These are phyloP conservation scores for Zaprionus camerounensis DNA, from an alignment of 1,140 invertebrate genomes.

Conservation along the genomic window DNA sequence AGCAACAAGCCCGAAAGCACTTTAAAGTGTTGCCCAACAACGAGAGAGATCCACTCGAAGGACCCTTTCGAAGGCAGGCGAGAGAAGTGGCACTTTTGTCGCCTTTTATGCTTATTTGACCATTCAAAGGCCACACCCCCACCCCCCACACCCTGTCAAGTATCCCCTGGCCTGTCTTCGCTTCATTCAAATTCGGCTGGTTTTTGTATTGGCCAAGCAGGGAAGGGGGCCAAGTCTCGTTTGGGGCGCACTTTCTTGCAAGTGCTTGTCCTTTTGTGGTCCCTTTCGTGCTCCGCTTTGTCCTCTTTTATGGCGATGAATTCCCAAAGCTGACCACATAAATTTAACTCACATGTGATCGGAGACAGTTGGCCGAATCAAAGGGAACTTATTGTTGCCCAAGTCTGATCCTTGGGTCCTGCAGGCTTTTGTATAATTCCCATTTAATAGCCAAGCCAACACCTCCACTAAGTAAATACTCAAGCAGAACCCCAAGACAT, in stretches of 20 bases:
- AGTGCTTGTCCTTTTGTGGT: constrained; percentile 59
- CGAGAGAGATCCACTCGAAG: constrained; percentile 24
- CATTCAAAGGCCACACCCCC: constrained; percentile 41
- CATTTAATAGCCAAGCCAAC: constrained; percentile 72
- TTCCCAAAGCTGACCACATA: constrained; percentile 42
- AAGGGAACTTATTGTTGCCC: constrained; percentile 64
- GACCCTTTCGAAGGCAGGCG: constrained; percentile 24
- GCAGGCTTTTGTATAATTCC: constrained; percentile 61
- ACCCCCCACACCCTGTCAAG: constrained; percentile 9
- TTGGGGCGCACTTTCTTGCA: constrained; percentile 37
- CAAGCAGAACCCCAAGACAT: constrained; percentile 44
- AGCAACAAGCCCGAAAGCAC: constrained; percentile 63
- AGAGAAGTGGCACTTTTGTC: constrained; percentile 76
- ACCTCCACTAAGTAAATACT: constrained; percentile 57
- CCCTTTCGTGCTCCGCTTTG: constrained; percentile 29
- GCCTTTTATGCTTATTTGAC: constrained; percentile 79
- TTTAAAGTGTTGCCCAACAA: constrained; percentile 53
- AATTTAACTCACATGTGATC: constrained; percentile 63
- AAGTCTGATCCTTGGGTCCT: constrained; percentile 29
- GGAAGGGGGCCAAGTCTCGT: constrained; percentile 22
- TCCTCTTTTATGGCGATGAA: constrained; percentile 37
- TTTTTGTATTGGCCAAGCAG: constrained; percentile 56
- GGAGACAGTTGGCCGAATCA: constrained; percentile 57
- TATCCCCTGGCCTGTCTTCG: neutral
- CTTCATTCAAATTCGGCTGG: constrained; percentile 56